These are phyloP conservation scores for Rhabdomys pumilio DNA, from an alignment of 2,797 vertebrate genomes.

Conservation along the genomic window DNA sequence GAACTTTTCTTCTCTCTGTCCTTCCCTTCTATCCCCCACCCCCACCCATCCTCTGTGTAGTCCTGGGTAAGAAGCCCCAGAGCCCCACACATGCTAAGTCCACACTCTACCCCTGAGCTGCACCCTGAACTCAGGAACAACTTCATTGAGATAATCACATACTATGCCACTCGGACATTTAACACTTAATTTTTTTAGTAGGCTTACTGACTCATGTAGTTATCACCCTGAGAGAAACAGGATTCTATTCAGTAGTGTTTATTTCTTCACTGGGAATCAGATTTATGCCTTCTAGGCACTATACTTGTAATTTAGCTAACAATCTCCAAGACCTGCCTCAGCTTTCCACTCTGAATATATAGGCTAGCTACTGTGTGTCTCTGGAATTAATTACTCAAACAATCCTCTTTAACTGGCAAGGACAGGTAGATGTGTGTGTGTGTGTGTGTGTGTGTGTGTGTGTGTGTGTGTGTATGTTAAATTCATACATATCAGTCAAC, in stretches of 20 bases:
- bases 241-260: background rate
- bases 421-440: background rate
- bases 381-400: background rate
- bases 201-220: background rate
- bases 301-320: background rate
- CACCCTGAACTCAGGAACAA: background rate
- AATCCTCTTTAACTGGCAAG: background rate
- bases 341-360: background rate
- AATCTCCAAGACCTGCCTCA: background rate
- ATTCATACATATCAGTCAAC: background rate
- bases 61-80: background rate
- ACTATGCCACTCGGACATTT: background rate
- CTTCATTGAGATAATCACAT: background rate
- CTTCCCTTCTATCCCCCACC: background rate
- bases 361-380: background rate
- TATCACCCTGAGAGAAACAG: background rate
- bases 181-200: background rate
- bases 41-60: too few relatives aligned
- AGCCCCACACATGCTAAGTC: background rate
- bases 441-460: background rate
- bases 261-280: background rate
- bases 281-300: background rate
- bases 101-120: background rate
- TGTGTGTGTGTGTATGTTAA: background rate
- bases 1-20: background rate